These are phyloP conservation scores for Pseudanteris insignis DNA, from an alignment of 2,888 invertebrate species.

Conservation along the genomic window DNA sequence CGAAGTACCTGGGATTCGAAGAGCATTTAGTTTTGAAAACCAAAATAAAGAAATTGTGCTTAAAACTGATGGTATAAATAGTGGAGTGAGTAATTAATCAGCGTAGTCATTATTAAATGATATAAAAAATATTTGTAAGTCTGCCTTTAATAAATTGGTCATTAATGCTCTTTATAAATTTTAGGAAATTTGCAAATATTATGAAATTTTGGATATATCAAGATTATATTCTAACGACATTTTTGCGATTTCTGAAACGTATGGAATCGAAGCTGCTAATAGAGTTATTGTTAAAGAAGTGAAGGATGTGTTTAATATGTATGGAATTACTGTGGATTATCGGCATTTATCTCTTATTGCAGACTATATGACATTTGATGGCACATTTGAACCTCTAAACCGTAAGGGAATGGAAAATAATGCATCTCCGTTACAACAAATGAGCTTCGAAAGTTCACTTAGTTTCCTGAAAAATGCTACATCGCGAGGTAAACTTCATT, in stretches of 20 bases:
- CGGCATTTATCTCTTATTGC: slow-evolving; percentile 92
- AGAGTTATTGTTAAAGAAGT: slow-evolving; percentile 93
- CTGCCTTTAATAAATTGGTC: no score
- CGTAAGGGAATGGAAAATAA: slow-evolving; percentile 88
- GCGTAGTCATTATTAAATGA: no score
- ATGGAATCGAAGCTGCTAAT: slow-evolving; percentile 96
- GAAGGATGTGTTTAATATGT: slow-evolving; percentile 94
- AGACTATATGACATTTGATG: slow-evolving; percentile 98
- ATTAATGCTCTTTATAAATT: slow-evolving; percentile 5
- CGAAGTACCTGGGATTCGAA: slow-evolving; percentile 81
- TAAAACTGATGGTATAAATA: slow-evolving; percentile 96
- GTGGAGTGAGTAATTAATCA: slow-evolving; percentile 73
- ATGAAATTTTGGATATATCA: slow-evolving; percentile 80
- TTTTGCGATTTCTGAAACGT: slow-evolving; percentile 86
- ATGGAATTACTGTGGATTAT: slow-evolving; percentile 94
- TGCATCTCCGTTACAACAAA: slow-evolving; percentile 95
- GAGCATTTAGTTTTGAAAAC: slow-evolving; percentile 83
- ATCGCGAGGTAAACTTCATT: slow-evolving; percentile 68
- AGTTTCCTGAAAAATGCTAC: slow-evolving; percentile 85
- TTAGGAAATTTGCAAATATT: slow-evolving; percentile 86
- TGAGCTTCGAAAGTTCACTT: slow-evolving; percentile 96
- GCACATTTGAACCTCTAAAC: slow-evolving; percentile 88
- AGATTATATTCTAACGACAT: slow-evolving; percentile 93
- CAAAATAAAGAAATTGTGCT: slow-evolving; percentile 72
- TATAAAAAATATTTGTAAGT: no score